Base-by-base conservation (phyloP, 30 jellyfish, hydroid and myxozoan genomes). In the Chironex yamaguchii region DNA sequence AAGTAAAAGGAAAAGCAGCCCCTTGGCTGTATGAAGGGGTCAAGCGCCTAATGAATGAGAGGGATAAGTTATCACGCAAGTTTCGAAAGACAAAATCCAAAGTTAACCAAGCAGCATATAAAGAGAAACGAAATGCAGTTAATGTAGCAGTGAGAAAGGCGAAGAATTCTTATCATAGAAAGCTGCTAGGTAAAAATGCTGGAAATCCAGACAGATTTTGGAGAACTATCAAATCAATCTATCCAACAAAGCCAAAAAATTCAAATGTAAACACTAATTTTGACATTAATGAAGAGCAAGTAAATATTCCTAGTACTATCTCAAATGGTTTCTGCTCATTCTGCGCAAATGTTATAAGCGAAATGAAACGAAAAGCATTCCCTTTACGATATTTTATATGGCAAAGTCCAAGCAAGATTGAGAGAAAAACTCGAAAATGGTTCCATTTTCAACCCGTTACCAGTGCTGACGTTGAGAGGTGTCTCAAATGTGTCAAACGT, bases 1-100 rank as follows among this genome's bases (percentile, higher is more conserved):
- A 63, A 76, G 88, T 52, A 36, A 76, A 76, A 76, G 78, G 88
- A 76, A 76, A 76, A 76, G 88, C 82, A 76, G 88, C 88, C 81
- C 89, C 81, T 2, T 76, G 81, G 89, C 89, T 76, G 58, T 52
- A 51, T 31, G 81, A 50, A 50, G 66, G 34, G 32, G 25, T 28
- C 82, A 69, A 69, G 66, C 75, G 66, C 25, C 66, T 35, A 66
- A 69, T 69, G 82, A 69, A 69, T 69, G 67, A 69, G 66, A 69
- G 82, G 66, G 82, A 69, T 69, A 31, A 69, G 24, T 34, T 69
- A 29, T 35, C 36, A 49, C 76, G 76, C 29, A 69, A 35, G 82
- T 69, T 69, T 69, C 63, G 77, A 69, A 31, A 69, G 76, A 29
- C 82, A 31, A 69, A 69, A 69, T 13, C 28, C 14, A 49, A 31